Conservation (phyloP, 2,797 vertebrate species). For the Takifugu rubripes region DNA sequence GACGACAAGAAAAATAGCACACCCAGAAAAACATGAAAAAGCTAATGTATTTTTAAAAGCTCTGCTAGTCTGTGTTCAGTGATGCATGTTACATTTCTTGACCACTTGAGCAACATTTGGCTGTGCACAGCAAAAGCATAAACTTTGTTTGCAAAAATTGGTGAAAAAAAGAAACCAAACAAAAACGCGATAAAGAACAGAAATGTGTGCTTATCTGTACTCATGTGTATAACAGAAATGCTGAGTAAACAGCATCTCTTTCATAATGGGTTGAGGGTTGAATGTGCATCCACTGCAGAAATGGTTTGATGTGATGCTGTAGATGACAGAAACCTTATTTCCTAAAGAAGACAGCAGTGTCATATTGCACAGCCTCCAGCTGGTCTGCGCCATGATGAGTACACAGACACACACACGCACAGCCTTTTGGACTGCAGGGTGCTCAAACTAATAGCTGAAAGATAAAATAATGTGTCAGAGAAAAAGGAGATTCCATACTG, state of each 20-base stretch:
- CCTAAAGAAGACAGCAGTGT: conserved; percentile 45
- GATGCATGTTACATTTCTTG: conserved; percentile 25
- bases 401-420: neutral
- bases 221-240: conserved; percentile 42
- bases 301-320: conserved; percentile 46
- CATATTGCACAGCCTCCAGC: conserved; percentile 37
- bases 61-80: conserved; percentile 10
- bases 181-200: conserved; percentile 12
- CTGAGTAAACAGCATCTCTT: conserved; percentile 60
- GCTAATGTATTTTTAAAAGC: neutral
- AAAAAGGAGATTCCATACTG: too few species aligned
- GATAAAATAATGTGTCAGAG: too few species aligned
- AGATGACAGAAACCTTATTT: conserved; percentile 62
- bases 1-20: neutral
- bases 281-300: conserved; percentile 63
- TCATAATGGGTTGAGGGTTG: conserved; percentile 43
- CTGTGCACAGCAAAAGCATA: conserved; percentile 34
- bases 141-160: conserved; percentile 49
- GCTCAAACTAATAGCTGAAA: neutral
- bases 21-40: neutral
- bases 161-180: conserved; percentile 1
- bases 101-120: conserved; percentile 35
- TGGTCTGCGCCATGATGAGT: conserved; percentile 12
- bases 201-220: conserved; percentile 52
- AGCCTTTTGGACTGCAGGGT: neutral